Evolutionary conservation across 2,888 invertebrate species (phyloP).

Genomic region (Torymus aiolomorphi): DNA sequence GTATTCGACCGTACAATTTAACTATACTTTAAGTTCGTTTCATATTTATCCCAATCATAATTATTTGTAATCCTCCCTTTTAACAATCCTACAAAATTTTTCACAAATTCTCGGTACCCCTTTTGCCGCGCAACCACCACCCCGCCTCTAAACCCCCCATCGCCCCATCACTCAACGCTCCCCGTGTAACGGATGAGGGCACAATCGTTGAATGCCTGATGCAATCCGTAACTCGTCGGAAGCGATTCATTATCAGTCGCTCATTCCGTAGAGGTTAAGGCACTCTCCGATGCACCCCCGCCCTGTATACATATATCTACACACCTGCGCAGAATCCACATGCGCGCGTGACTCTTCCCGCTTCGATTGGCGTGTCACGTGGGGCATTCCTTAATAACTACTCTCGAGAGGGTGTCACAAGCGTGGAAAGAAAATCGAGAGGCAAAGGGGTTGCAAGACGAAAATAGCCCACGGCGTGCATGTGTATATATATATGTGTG

Average conservation of each 20-base stretch:
- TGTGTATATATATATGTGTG: no score
- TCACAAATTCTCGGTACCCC: no score
- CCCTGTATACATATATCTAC: not conserved
- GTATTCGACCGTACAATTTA: not conserved
- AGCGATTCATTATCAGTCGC: slow-evolving; percentile 5
- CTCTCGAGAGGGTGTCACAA: not conserved
- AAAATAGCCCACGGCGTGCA: slow-evolving; percentile 10
- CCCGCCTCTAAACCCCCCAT: no score
- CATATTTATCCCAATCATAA: no score
- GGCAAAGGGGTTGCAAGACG: slow-evolving; percentile 20
- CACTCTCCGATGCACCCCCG: not conserved
- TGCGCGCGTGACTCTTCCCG: not conserved
- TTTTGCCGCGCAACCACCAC: no score
- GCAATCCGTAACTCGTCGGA: not conserved
- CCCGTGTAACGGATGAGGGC: no score
- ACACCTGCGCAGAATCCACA: slow-evolving; percentile 39
- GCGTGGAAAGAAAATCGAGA: not conserved
- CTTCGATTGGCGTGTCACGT: slow-evolving; percentile 40
- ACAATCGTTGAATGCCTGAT: no score
- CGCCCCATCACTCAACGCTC: no score
- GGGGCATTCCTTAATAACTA: not conserved
- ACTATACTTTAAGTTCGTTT: no score
- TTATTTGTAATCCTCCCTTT: no score
- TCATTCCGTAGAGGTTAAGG: slow-evolving; percentile 27
- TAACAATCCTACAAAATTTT: no score